phyloP scores from a whole-genome alignment of 2,888 invertebrate genomes.

The Smittia aterrima region DNA sequence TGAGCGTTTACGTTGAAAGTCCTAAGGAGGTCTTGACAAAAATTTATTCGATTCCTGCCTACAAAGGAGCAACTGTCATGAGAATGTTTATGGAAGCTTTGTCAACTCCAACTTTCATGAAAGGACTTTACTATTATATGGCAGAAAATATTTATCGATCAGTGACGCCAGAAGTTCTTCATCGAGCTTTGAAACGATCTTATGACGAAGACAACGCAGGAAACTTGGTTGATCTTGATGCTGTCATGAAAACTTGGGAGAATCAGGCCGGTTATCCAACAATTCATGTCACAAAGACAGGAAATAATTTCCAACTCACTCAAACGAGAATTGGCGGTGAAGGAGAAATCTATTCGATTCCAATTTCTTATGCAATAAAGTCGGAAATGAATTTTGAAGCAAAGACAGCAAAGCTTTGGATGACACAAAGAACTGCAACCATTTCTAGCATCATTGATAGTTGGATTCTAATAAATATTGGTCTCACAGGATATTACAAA shows the following conservation, averaged over 20 bases:
- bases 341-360: conserved; percentile 57
- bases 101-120: background rate
- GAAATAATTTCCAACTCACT: background rate
- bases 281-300: conserved; percentile 43
- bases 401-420: conserved; percentile 57
- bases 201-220: background rate
- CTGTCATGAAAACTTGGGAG: conserved; percentile 7
- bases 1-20: conserved; percentile 57
- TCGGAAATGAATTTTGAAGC: conserved; percentile 52
- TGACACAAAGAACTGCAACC: conserved; percentile 49
- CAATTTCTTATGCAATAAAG: conserved; percentile 57
- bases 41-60: conserved; percentile 62
- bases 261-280: conserved; percentile 30
- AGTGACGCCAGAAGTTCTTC: background rate
- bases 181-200: background rate
- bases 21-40: conserved; percentile 57
- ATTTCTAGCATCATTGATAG: conserved; percentile 49
- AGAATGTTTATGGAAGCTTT: conserved; percentile 6
- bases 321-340: background rate
- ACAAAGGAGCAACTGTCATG: conserved; percentile 57
- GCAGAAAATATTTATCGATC: background rate
- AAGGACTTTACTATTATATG: conserved; percentile 3
- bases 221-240: background rate
- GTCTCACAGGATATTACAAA: conserved; percentile 64
- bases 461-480: conserved; percentile 66